These are phyloP conservation scores for Pluvianellus socialis DNA, from an alignment of 2,113 vertebrate genomes.

Conservation along the genomic window DNA sequence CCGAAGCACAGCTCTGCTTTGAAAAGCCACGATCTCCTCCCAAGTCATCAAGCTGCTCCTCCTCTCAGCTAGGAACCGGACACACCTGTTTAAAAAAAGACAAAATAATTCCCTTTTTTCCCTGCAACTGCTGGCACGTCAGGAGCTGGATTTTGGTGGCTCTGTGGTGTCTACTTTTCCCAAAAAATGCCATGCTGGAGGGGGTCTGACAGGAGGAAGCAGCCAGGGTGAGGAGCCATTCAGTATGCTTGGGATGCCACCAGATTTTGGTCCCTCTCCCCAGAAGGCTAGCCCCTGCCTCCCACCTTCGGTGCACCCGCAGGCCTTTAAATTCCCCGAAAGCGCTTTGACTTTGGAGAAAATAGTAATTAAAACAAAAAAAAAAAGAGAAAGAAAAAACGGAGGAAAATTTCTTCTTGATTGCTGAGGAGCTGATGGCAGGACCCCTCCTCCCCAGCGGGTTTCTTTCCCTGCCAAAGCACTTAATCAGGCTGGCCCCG, in stretches of 20 bases:
- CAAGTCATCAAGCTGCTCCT: not conserved
- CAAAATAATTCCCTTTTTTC: not conserved
- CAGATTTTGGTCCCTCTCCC: not conserved
- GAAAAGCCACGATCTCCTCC: not conserved
- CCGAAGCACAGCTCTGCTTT: not conserved
- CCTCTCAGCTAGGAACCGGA: not conserved
- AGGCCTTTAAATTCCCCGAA: not conserved
- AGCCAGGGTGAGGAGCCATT: not conserved
- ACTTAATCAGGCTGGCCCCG: conserved; percentile 11
- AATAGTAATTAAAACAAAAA: not conserved
- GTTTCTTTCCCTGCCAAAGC: not conserved
- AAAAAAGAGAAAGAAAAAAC: not conserved
- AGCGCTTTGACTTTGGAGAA: not conserved
- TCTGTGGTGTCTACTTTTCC: not conserved
- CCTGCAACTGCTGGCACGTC: not conserved
- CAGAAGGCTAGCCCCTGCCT: not conserved
- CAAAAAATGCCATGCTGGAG: not conserved
- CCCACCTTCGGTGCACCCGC: not conserved
- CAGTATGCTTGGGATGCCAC: fast-evolving
- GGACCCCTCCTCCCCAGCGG: not conserved
- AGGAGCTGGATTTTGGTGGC: not conserved
- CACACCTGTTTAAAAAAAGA: not conserved
- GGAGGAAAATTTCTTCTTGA: not conserved
- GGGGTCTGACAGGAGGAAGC: not conserved
- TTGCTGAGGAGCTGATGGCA: not conserved